Evolutionary conservation across 2,113 vertebrate genomes (phyloP), one percentile per base, ranked within the genome.

Genomic region (Rhinolophus ferrumequinum): DNA sequence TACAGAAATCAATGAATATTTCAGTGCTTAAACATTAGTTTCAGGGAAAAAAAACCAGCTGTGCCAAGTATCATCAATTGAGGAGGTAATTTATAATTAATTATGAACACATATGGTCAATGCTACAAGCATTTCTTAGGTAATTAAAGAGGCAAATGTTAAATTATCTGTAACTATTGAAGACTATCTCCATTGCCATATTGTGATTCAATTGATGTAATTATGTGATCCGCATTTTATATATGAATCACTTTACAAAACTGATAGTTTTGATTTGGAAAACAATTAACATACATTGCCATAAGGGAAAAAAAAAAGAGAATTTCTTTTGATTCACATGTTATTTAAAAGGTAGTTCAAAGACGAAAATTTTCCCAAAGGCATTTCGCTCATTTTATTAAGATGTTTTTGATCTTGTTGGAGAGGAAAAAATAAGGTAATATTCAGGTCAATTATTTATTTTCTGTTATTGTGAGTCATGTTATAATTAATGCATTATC

Each of bases 81-180:
- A 73, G 22, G 75, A 93, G 44, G 14, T 93, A 82, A 96, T 89
- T 72, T 90, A 33, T 83, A 97, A 82, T 72, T 91, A 92, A 87
- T 96, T 79, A 76, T 58, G 69, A 41, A 81, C 8, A 86, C 87
- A 64, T 97, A 82, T 38, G 92, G 85, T 0, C 19, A 95, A 80
- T 89, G 30, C 5, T 85, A 64, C 35, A 44, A 77, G 12, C 50
- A 62, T 87, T 90, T 92, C 76, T 84, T 60, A 54, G 70, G 50
- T 84, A 94, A 83, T 88, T 90, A 83, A 77, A 12, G 2, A 80
- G 26, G 8, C 26, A 64, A 82, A 87, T 87, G 30, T 87, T 83
- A 83, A 95, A 50, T 79, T 87, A 24, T 72, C 35, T 95, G 16
- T 79, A 77, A 89, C 35, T 44, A 28, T 73, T 77, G 87, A 73